Conservation (phyloP, 2,113 vertebrate species). For the Notarius quadriscutis region DNA sequence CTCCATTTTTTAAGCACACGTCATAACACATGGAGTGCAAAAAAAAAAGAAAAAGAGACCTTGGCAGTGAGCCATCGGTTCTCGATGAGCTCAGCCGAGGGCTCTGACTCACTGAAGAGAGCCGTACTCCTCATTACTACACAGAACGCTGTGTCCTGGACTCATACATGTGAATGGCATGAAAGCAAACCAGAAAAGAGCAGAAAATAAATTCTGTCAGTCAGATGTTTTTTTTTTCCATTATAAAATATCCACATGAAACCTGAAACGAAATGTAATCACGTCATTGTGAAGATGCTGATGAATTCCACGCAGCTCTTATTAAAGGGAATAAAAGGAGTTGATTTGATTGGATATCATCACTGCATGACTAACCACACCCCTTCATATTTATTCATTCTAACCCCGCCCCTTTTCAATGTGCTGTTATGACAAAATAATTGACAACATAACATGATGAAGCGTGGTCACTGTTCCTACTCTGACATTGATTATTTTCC, state of each 20-base stretch:
- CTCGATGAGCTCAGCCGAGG: not conserved
- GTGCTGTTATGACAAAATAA: not conserved
- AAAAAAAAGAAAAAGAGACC: not conserved
- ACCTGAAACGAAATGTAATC: not conserved
- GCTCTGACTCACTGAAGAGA: not conserved
- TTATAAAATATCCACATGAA: not conserved
- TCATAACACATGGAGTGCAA: not conserved
- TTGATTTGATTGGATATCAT: not conserved
- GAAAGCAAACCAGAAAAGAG: not conserved
- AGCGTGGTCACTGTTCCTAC: not conserved
- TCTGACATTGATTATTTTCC: not conserved
- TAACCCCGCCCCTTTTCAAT: not conserved
- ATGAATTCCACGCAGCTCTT: not conserved
- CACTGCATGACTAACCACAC: not conserved
- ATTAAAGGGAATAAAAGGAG: not conserved
- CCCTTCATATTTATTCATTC: not conserved
- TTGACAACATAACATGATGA: not conserved
- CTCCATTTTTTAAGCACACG: not conserved
- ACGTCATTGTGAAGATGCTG: not conserved
- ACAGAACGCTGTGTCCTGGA: not conserved
- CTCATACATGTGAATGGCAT: not conserved
- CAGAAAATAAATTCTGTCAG: not conserved
- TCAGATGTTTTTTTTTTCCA: not conserved
- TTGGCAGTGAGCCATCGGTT: not conserved
- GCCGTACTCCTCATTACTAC: not conserved